Evolutionary conservation across 2,113 vertebrate genomes (phyloP), one percentile per base, ranked within the genome.

Genomic region (Myocastor coypus): DNA sequence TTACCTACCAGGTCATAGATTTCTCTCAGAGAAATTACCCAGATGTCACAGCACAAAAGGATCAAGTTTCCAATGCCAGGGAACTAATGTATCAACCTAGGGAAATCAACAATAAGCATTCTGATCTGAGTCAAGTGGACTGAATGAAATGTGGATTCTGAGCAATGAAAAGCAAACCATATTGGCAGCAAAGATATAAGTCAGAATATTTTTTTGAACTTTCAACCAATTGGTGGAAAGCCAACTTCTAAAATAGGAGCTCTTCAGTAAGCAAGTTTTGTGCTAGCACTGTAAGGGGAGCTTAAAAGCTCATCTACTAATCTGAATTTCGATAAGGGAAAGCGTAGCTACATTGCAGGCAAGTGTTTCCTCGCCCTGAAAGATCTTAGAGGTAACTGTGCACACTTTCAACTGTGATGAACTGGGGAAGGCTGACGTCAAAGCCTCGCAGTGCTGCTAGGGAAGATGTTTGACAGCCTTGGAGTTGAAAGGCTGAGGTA

Each of bases 301-400:
- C 83, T 96, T 94, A 95, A 93, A 89, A 97, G 94, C 87, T 94
- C 64, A 92, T 94, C 91, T 82, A 42, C 64, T 96, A 40, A 93
- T 97, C 87, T 94, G 87, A 97, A 97, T 96, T 96, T 96, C 94
- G 92, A 80, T 93, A 92, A 95, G 82, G 46, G 40, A 88, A 75
- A 84, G 22, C 22, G 3, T 2, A 4, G 46, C 83, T 69, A 73
- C 26, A 55, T 91, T 57, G 7, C 5, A 0, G 94, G 32, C 73
- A 91, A 91, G 81, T 94, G 91, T 63, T 96, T 89, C 87, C 32
- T 37, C 78, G 85, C 64, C 77, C 40, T 69, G 87, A 82, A 94
- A 84, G 73, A 92, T 93, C 93, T 88, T 89, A 83, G 88, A 93
- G 92, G 77, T 82, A 96, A 87, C 93, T 64, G 84, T 61, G 92